Evolutionary conservation across 2,888 invertebrate species (phyloP).

Genomic region (Drosophila histrio): DNA sequence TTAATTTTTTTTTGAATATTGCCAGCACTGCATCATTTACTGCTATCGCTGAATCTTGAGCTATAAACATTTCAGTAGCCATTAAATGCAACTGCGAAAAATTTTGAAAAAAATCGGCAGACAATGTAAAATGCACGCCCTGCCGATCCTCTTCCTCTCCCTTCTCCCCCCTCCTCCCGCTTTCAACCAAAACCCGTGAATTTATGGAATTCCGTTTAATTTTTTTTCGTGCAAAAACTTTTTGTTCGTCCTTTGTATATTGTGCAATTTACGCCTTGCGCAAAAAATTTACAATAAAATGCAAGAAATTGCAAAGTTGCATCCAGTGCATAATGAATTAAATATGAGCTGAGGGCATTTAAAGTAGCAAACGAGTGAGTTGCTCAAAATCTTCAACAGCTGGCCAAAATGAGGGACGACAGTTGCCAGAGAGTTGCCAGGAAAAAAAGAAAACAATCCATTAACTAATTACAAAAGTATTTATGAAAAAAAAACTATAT

Average conservation of each 20-base stretch:
- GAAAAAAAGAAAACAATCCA: constrained; percentile 54
- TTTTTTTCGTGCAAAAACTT: constrained; percentile 35
- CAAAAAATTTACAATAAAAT: constrained; percentile 16
- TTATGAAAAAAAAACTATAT: constrained; percentile 47
- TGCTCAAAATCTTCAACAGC: constrained; percentile 20
- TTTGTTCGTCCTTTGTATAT: constrained; percentile 50
- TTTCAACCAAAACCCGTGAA: constrained; percentile 34
- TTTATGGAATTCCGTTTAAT: constrained; percentile 65
- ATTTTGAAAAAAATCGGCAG: constrained; percentile 25
- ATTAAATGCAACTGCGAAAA: constrained; percentile 46
- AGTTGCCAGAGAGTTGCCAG: not conserved
- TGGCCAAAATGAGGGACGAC: constrained; percentile 10
- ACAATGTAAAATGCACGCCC: constrained; percentile 47
- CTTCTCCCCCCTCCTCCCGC: not conserved
- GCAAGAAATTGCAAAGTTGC: constrained; percentile 14
- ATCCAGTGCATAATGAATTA: constrained; percentile 46
- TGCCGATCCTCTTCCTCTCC: not conserved
- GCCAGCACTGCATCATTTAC: constrained; percentile 42
- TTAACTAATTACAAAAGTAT: constrained; percentile 77
- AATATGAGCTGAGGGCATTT: constrained; percentile 46
- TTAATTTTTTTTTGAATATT: constrained; percentile 3
- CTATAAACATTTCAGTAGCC: constrained; percentile 54
- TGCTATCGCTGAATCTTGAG: constrained; percentile 19
- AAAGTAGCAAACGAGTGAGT: constrained; percentile 34
- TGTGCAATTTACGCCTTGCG: constrained; percentile 48